Evolutionary conservation across 2,888 invertebrate species (phyloP).

Genomic region (Podotricha telesiphe): DNA sequence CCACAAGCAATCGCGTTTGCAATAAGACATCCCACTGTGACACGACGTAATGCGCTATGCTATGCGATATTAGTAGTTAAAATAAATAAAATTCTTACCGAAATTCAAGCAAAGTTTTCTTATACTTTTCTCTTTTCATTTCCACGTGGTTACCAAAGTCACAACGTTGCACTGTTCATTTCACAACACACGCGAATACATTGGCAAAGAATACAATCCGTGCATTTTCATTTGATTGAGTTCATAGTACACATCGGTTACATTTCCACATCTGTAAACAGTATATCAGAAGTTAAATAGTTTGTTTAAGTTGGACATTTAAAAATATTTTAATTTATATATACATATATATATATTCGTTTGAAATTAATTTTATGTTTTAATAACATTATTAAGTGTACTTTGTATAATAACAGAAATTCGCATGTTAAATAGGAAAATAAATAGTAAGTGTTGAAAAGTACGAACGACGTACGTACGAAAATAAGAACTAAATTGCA

Average conservation of each 20-base stretch:
- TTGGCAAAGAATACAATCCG: slow-evolving; percentile 36
- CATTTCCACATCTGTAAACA: slow-evolving; percentile 28
- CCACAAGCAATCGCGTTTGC: too few species aligned
- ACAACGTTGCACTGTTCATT: slow-evolving; percentile 66
- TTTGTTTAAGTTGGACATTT: too few species aligned
- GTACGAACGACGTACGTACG: too few species aligned
- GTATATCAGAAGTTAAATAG: neutral
- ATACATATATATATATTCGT: too few species aligned
- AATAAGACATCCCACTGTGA: too few species aligned
- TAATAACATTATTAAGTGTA: too few species aligned
- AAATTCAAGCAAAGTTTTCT: slow-evolving; percentile 63
- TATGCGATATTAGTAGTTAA: neutral
- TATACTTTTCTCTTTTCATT: slow-evolving; percentile 83
- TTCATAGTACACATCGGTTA: slow-evolving; percentile 30
- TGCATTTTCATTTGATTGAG: slow-evolving; percentile 37
- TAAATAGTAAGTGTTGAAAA: too few species aligned
- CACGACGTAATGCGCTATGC: too few species aligned
- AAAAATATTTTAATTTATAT: too few species aligned
- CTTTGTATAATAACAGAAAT: too few species aligned
- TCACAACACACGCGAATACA: slow-evolving; percentile 56
- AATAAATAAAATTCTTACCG: slow-evolving; percentile 58
- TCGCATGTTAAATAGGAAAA: too few species aligned
- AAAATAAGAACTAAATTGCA: slow-evolving; percentile 19
- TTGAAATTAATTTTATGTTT: too few species aligned
- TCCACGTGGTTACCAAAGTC: slow-evolving; percentile 64